Evolutionary conservation across 2,113 vertebrate species (phyloP).

Genomic region (Ptyas mucosa): DNA sequence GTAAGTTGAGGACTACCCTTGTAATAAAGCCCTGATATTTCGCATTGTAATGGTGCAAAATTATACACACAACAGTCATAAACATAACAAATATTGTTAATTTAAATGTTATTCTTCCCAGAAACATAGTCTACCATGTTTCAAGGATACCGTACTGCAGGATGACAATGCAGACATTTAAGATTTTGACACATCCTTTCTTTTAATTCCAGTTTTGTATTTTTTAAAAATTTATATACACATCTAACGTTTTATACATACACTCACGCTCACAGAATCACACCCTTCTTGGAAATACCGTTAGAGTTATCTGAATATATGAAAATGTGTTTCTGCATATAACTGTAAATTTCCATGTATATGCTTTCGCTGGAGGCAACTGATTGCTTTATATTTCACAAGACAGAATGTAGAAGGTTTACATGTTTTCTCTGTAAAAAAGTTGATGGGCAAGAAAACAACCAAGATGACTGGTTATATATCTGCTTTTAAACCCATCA

Average conservation of each 20-base stretch:
- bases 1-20: neutral
- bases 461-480: neutral
- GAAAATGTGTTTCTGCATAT: neutral
- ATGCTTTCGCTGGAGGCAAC: neutral
- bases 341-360: neutral
- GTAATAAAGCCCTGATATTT: slow-evolving; percentile 3
- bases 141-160: neutral
- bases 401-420: neutral
- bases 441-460: neutral
- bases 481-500: neutral
- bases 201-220: neutral
- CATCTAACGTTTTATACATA: neutral
- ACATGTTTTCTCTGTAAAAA: neutral
- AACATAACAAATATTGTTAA: neutral
- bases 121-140: neutral
- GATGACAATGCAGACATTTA: slow-evolving; percentile 1
- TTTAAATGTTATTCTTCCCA: neutral
- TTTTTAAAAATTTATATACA: neutral
- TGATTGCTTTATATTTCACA: neutral
- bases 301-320: neutral
- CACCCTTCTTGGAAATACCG: neutral
- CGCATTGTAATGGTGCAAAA: slow-evolving; percentile 3
- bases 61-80: neutral
- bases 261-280: neutral
- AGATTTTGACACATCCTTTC: neutral